A percentile compares a stretch with the other conserved stretches of the same genome.
These are phyloP conservation scores for Allolobophora icterica DNA, from an alignment of 2,888 invertebrate species.

Conservation along the genomic window DNA sequence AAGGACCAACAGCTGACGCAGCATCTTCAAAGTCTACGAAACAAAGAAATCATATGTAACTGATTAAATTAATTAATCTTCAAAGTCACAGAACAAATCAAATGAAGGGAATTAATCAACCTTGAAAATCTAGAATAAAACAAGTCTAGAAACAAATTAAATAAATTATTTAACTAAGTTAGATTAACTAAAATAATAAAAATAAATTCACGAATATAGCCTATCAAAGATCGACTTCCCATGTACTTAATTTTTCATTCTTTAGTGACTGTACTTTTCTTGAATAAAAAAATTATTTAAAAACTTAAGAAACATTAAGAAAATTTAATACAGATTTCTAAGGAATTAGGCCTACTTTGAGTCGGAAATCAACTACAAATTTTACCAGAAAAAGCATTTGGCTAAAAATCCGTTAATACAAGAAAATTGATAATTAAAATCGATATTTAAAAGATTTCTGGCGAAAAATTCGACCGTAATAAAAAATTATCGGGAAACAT, in stretches of 20 bases:
- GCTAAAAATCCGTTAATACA: not conserved
- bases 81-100: no score
- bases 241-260: not conserved
- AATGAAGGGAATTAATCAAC: not conserved
- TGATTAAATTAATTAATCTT: no score
- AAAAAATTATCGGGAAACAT: not conserved
- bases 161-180: not conserved
- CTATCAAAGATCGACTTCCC: no score
- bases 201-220: not conserved
- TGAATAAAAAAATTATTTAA: not conserved
- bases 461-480: not conserved
- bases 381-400: not conserved
- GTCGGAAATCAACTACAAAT: not conserved
- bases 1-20: conserved; percentile 30
- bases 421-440: no score
- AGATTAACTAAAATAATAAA: not conserved
- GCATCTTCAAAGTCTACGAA: conserved; percentile 30
- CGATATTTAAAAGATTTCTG: no score
- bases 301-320: not conserved
- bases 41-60: not conserved
- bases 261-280: not conserved
- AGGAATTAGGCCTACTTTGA: not conserved
- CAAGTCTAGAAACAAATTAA: not conserved
- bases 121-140: not conserved
- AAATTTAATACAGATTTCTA: not conserved